Percentiles rank a stretch among this genome's conserved stretches.
Conservation (phyloP, 2,888 invertebrate species). For the Stratiomys singularior region DNA sequence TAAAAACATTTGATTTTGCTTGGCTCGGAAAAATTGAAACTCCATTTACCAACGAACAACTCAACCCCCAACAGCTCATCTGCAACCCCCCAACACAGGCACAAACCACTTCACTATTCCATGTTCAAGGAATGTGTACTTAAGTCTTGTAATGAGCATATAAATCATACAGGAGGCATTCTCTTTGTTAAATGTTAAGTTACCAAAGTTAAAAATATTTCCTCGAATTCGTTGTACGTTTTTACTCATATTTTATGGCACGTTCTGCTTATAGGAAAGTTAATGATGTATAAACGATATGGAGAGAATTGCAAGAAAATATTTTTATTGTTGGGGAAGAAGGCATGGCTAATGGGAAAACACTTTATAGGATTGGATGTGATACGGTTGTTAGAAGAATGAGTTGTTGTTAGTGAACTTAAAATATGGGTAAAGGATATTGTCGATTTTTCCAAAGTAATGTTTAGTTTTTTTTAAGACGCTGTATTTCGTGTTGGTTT, state of each 20-base stretch:
- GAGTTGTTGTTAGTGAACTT: neutral
- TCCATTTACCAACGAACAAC: neutral
- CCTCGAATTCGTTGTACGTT: constrained; percentile 4
- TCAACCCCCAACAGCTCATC: neutral
- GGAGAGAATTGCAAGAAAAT: constrained; percentile 4
- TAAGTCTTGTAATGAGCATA: constrained; percentile 43
- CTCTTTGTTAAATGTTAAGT: neutral
- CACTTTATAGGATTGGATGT: constrained; percentile 32
- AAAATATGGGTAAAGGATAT: neutral
- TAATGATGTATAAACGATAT: constrained; percentile 40
- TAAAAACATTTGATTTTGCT: constrained; percentile 30
- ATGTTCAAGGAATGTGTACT: constrained; percentile 24
- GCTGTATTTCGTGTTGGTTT: too few species aligned
- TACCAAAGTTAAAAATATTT: neutral
- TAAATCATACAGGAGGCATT: constrained; percentile 33
- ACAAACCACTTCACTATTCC: neutral
- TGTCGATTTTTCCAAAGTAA: neutral
- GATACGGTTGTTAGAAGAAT: neutral
- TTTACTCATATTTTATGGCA: constrained; percentile 2
- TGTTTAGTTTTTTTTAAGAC: neutral
- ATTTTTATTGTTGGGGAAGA: constrained; percentile 42
- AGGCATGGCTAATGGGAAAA: constrained; percentile 42
- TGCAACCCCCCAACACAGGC: too few species aligned
- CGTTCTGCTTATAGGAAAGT: constrained; percentile 5
- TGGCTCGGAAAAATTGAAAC: constrained; percentile 25